Percentiles rank a stretch among this genome's conserved stretches.
Evolutionary conservation across 2,888 invertebrate species (phyloP).

Genomic region (Tinea pellionella): DNA sequence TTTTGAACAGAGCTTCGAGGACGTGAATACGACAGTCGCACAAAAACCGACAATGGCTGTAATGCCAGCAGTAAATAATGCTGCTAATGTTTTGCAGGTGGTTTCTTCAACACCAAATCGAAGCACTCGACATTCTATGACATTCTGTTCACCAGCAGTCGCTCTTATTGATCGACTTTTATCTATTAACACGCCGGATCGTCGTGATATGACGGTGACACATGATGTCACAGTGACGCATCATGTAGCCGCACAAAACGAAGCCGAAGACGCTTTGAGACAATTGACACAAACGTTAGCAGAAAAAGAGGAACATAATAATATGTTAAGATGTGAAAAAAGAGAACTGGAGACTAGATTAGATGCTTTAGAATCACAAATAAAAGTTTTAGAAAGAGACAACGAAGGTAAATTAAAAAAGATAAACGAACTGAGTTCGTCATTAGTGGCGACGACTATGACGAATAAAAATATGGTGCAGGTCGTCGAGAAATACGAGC

Average conservation of each 20-base stretch:
- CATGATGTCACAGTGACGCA: conserved; percentile 33
- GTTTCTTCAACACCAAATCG: conserved; percentile 39
- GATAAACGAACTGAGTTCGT: conserved; percentile 47
- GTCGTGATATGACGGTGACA: conserved; percentile 16
- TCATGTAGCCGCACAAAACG: conserved; percentile 34
- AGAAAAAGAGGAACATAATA: conserved; percentile 65
- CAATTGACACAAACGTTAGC: conserved; percentile 64
- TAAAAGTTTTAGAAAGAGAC: conserved; percentile 41
- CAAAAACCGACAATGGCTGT: conserved; percentile 59
- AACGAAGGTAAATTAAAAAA: conserved; percentile 42
- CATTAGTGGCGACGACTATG: conserved; percentile 49
- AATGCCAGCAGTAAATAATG: conserved; percentile 44
- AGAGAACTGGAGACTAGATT: conserved; percentile 60
- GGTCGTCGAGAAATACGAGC: conserved; percentile 82
- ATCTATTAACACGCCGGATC: conserved; percentile 39
- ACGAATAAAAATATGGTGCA: conserved; percentile 70
- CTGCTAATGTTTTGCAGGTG: conserved; percentile 36
- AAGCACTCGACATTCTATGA: conserved; percentile 49
- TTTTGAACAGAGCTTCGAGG: conserved; percentile 34
- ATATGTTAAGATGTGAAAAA: conserved; percentile 58
- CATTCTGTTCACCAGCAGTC: conserved; percentile 61
- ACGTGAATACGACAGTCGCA: conserved; percentile 35
- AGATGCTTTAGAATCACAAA: conserved; percentile 41
- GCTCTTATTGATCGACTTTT: conserved; percentile 63
- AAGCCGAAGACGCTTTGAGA: conserved; percentile 45